Conservation (phyloP, 1,140 invertebrate genomes). For the Ceratina calcarata region DNA sequence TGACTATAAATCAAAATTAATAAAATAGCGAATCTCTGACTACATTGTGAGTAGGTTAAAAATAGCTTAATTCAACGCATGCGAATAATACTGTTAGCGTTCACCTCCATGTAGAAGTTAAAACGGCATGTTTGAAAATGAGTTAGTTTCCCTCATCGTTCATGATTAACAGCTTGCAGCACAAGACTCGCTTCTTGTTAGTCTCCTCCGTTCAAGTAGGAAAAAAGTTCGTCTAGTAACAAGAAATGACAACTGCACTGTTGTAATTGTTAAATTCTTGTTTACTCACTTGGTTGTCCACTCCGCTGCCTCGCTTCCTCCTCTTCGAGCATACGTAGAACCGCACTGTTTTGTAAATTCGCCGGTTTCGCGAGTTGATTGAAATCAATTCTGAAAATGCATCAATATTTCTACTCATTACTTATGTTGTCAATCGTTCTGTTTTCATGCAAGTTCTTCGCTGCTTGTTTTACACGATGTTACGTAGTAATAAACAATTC, state of each 20-base stretch:
- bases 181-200: slow-evolving; percentile 36
- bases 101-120: slow-evolving; percentile 34
- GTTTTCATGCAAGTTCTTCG: not conserved
- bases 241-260: slow-evolving; percentile 11
- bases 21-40: too few relatives aligned
- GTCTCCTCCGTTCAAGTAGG: slow-evolving; percentile 2
- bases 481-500: too few relatives aligned
- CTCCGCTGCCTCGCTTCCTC: slow-evolving; percentile 85
- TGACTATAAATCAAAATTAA: too few relatives aligned
- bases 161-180: slow-evolving; percentile 23
- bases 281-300: slow-evolving; percentile 83
- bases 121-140: slow-evolving; percentile 25
- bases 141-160: slow-evolving; percentile 36
- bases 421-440: not conserved
- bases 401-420: not conserved
- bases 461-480: too few relatives aligned
- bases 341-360: slow-evolving; percentile 90
- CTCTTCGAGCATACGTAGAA: slow-evolving; percentile 89
- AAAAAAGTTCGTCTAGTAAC: not conserved
- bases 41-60: not conserved
- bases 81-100: slow-evolving; percentile 36
- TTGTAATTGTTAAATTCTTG: not conserved
- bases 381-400: slow-evolving; percentile 86
- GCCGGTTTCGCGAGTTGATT: slow-evolving; percentile 86
- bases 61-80: not conserved